These are phyloP conservation scores for Daubentonia madagascariensis DNA, from an alignment of 2,113 vertebrate genomes.

Conservation along the genomic window DNA sequence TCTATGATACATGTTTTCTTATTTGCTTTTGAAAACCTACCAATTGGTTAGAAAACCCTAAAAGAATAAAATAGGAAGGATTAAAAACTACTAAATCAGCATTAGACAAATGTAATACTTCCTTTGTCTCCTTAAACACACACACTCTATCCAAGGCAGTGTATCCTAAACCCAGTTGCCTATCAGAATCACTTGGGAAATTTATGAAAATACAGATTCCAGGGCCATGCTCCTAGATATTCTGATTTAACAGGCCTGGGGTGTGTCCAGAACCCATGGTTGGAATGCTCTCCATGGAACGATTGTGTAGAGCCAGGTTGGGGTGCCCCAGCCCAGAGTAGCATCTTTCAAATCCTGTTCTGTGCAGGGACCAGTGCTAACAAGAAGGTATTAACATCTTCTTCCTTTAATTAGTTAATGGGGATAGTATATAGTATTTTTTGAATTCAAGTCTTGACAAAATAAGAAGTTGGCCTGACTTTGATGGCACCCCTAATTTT, in stretches of 20 bases:
- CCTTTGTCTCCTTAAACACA: not conserved
- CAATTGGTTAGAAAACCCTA: constrained; percentile 5
- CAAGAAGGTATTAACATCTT: not conserved
- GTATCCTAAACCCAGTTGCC: not conserved
- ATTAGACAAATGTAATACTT: not conserved
- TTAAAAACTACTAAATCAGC: not conserved
- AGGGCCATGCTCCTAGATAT: not conserved
- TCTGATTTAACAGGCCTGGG: not conserved
- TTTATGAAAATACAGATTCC: not conserved
- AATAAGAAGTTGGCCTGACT: not conserved
- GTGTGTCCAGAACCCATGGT: not conserved
- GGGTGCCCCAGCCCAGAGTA: not conserved
- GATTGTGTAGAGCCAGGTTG: fast-evolving
- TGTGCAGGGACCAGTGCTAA: not conserved
- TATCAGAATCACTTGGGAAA: not conserved
- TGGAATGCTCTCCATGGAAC: fast-evolving
- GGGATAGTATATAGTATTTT: not conserved
- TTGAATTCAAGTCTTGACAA: not conserved
- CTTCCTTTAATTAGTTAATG: not conserved
- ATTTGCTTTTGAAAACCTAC: constrained; percentile 29
- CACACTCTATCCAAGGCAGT: not conserved
- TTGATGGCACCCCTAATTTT: not conserved
- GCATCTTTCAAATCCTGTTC: not conserved
- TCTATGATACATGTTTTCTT: constrained; percentile 27
- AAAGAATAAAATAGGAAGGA: not conserved